Conservation (phyloP, 2,888 invertebrate species). For the Mythimna loreyi region DNA sequence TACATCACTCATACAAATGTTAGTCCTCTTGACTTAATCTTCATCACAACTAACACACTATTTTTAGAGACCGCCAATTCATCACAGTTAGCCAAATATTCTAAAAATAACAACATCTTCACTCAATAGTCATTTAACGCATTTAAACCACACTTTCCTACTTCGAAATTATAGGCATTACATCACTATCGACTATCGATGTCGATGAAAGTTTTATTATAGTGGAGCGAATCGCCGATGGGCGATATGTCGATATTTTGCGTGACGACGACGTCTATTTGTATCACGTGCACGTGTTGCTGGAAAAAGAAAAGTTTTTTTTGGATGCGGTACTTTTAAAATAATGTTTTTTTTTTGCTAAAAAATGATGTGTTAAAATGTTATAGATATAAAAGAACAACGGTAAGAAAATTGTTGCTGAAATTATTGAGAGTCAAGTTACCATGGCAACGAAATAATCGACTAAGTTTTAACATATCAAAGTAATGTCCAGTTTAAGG, state of each 20-base stretch:
- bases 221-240: slow-evolving; percentile 47
- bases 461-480: no score
- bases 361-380: no score
- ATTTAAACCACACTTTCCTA: slow-evolving; percentile 47
- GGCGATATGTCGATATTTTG: slow-evolving; percentile 55
- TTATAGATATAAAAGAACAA: no score
- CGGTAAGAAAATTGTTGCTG: no score
- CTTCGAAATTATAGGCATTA: slow-evolving; percentile 46
- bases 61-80: no score
- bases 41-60: no score
- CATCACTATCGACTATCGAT: slow-evolving; percentile 50
- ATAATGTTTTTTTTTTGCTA: background rate
- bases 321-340: slow-evolving; percentile 42
- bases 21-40: no score
- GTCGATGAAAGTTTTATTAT: slow-evolving; percentile 67
- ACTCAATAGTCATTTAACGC: background rate
- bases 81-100: no score
- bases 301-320: slow-evolving; percentile 27
- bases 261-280: slow-evolving; percentile 43
- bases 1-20: no score
- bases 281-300: slow-evolving; percentile 43
- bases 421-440: no score
- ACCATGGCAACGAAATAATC: no score
- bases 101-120: slow-evolving; percentile 1
- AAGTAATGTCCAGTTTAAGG: no score